Evolutionary conservation across 2,888 invertebrate species (phyloP), one percentile per base, ranked within the genome.

Genomic region (Drosophila flavopinicola): DNA sequence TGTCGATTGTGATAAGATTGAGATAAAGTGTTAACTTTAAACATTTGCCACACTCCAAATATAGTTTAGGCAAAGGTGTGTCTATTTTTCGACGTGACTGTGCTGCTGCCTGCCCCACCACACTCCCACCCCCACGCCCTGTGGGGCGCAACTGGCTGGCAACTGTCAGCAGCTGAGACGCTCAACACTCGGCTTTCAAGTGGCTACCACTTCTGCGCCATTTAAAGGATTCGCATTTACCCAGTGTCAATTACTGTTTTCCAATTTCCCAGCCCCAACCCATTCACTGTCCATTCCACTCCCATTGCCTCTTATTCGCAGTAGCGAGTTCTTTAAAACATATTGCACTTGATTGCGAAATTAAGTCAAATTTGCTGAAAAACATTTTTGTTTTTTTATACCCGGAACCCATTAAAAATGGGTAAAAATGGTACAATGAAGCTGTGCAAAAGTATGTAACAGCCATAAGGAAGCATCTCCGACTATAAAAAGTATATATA

Each of bases 141-240:
- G 17, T 17, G 15, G 6, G 4, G 6, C 10, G 10, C 41, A 3
- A 10, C 20, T 2, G 20, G 20, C 41, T 41, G 49, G 6, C 35
- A 52, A 38, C 53, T 48, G 54, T 11, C 47, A 32, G 25, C 32
- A 38, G 17, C 53, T 52, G 44, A 51, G 47, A 41, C 67, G 25
- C 39, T n/a, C n/a, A n/a, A n/a, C n/a, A n/a, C n/a, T n/a, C n/a
- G n/a, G n/a, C n/a, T 20, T 30, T 68, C 48, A 27, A 72, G 72
- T 75, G 72, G 29, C 2, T 39, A 5, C 35, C 72, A 68, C 64
- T 54, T 45, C 29, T 68, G 30, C 15, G 61, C n/a, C 75, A 75
- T 75, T 76, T 78, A 75, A 76, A 75, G 79, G 75, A 76, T 76
- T 76, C 75, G 75, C 75, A 75, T 65, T 67, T 65, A 54, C 58